Conservation (phyloP, 2,113 vertebrate species). For the Capricornis sumatraensis region DNA sequence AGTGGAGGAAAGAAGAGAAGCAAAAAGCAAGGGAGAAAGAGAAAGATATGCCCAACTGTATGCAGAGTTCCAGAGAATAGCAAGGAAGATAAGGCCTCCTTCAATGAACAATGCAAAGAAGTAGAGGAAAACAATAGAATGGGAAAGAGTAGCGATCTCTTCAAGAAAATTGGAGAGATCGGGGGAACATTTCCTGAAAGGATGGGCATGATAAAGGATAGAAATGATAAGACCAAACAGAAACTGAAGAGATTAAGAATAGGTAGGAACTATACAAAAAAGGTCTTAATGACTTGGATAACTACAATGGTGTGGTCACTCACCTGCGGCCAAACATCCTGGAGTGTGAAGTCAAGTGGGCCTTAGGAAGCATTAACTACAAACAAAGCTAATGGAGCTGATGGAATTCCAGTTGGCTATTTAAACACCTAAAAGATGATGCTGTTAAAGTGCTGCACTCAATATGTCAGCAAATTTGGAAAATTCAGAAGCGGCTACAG, state of each 20-base stretch:
- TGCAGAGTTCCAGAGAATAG: neutral
- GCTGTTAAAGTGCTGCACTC: neutral
- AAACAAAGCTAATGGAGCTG: neutral
- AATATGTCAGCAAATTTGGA: neutral
- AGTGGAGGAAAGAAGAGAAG: neutral
- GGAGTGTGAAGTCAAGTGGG: neutral
- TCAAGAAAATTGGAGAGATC: neutral
- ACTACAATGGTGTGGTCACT: neutral
- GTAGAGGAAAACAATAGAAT: neutral
- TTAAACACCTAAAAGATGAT: neutral
- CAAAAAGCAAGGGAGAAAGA: neutral
- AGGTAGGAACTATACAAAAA: neutral
- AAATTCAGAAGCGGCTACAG: neutral
- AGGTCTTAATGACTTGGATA: neutral
- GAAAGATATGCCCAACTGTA: neutral
- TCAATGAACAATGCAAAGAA: neutral
- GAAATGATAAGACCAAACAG: neutral
- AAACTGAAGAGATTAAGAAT: neutral
- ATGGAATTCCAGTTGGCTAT: neutral
- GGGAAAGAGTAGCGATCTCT: neutral
- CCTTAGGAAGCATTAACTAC: neutral
- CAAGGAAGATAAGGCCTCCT: neutral
- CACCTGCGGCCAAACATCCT: neutral
- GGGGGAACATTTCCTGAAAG: neutral
- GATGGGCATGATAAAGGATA: neutral